Base-by-base conservation (phyloP, 1,140 invertebrate species). In the Eriosoma lanigerum region DNA sequence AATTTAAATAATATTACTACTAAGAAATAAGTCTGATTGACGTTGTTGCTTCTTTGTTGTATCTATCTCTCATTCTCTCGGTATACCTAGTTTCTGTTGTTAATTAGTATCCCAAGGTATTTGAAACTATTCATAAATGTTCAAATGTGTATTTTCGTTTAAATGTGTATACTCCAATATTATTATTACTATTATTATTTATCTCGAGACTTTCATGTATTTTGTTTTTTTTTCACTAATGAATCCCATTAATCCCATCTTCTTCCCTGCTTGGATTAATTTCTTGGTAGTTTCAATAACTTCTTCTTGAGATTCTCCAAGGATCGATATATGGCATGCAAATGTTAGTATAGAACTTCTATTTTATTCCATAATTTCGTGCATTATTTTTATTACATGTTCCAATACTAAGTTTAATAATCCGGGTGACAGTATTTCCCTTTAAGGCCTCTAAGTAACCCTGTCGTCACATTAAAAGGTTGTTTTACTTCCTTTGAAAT, bases 371-470 rank as follows among this genome's bases (percentile, higher is more conserved):
- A n/a, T n/a, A n/a, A n/a, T 60, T 60, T 60, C 56, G 2, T 60
- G 5, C 56, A 60, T 60, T 60, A 60, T 60, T 60, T 60, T 3
- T 13, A 13, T 60, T 60, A 60, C 56, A 24, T 13, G 21, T 48
- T 68, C 80, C 17, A 70, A 56, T 19, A 64, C 80, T 21, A 64
- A 46, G 54, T 81, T 81, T 17, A 78, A 81, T 24, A 81, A 58
- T 26, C 58, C n/a, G 24, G 29, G 60, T 24, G 32, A 75, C 19
- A 81, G 62, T 64, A 29, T 72, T 64, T 81, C 81, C 3, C 81
- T 73, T 81, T 81, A 73, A 21, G 44, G n/a, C n/a, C n/a, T n/a
- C n/a, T n/a, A n/a, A n/a, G 58, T 54, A 78, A 72, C 19, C 58
- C 38, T 29, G 52, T n/a, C 52, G 48, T 50, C 9, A 50, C 48